These are phyloP conservation scores for Puma concolor DNA, from an alignment of 2,113 vertebrate genomes.

Conservation along the genomic window DNA sequence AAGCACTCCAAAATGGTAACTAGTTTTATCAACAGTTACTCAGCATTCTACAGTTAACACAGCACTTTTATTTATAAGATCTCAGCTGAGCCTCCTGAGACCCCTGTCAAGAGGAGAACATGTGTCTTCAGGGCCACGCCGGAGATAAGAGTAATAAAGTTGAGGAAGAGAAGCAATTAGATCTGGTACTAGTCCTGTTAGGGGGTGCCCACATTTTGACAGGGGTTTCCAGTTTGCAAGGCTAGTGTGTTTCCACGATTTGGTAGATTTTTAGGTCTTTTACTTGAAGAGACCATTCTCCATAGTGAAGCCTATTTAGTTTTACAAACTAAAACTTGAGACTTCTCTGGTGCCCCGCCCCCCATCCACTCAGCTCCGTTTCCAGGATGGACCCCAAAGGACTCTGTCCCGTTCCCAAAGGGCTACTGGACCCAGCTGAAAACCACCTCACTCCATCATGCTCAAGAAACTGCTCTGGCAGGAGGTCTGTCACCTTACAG, in stretches of 20 bases:
- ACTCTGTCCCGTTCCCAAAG: background rate
- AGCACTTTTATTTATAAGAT: background rate
- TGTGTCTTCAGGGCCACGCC: background rate
- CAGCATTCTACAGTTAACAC: background rate
- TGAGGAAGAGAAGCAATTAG: background rate
- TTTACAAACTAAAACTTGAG: background rate
- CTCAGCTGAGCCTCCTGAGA: background rate
- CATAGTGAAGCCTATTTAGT: background rate
- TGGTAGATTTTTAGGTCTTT: background rate
- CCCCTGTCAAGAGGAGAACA: background rate
- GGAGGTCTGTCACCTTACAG: constrained; percentile 23
- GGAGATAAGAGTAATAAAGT: background rate
- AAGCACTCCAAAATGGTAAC: background rate
- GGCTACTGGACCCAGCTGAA: background rate
- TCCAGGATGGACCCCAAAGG: background rate
- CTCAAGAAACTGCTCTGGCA: background rate
- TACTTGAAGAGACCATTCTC: background rate
- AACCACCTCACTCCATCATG: background rate
- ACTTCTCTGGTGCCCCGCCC: background rate
- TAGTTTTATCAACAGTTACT: background rate
- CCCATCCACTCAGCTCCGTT: background rate
- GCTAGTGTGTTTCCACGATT: rapidly evolving
- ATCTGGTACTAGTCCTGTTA: background rate
- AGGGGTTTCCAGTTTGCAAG: background rate
- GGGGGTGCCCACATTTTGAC: background rate